Evolutionary conservation across 2,797 vertebrate genomes (phyloP).

Genomic region (Crypturellus tataupa): DNA sequence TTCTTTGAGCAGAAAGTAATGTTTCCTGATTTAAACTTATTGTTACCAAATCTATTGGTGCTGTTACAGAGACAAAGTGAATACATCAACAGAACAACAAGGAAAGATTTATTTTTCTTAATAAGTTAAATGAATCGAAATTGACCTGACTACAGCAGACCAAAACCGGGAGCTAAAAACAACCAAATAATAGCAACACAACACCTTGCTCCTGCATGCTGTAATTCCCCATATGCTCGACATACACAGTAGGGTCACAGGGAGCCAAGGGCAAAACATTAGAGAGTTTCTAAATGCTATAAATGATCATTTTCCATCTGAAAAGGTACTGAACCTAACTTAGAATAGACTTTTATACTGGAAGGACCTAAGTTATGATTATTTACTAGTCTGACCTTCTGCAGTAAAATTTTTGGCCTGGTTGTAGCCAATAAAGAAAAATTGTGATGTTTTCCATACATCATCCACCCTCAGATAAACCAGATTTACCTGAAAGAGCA

Average conservation of each 20-base stretch:
- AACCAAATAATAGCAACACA: background rate
- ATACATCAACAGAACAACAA: slow-evolving; percentile 29
- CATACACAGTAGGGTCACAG: slow-evolving; percentile 46
- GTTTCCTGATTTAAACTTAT: slow-evolving; percentile 26
- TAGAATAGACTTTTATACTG: slow-evolving; percentile 15
- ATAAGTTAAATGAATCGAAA: slow-evolving; percentile 23
- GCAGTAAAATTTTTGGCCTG: slow-evolving; percentile 3
- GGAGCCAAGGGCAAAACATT: slow-evolving; percentile 41
- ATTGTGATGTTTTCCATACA: background rate
- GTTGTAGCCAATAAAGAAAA: background rate
- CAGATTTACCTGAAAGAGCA: background rate
- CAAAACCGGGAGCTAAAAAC: background rate
- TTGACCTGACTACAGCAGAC: background rate
- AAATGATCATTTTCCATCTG: background rate
- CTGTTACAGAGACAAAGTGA: slow-evolving; percentile 39
- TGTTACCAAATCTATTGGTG: slow-evolving; percentile 2
- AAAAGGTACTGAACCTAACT: slow-evolving; percentile 11
- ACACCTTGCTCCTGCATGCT: slow-evolving; percentile 2
- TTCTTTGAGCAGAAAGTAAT: background rate
- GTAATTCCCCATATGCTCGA: slow-evolving; percentile 54
- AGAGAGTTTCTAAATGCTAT: slow-evolving; percentile 41
- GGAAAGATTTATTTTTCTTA: background rate
- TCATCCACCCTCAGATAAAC: background rate
- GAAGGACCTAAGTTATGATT: background rate
- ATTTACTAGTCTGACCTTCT: slow-evolving; percentile 31